Evolutionary conservation across 2,888 invertebrate species (phyloP), one percentile per base, ranked within the genome.

Genomic region (Apodemia duryi): DNA sequence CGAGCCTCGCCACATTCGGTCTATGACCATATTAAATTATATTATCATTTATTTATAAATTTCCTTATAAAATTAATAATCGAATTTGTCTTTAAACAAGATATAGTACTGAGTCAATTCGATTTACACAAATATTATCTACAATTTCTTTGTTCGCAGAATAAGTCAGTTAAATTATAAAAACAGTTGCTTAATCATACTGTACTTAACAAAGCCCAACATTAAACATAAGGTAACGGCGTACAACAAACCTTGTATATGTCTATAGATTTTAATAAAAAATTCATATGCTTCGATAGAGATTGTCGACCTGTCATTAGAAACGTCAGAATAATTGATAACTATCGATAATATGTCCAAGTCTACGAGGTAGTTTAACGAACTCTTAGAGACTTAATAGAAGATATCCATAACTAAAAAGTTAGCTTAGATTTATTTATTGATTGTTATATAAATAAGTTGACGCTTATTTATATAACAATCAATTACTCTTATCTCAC

Each of bases 1-100:
- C 74, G 73, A 77, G 76, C 76, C 74, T 76, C 83, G 84, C 84
- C 84, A 76, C 76, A 64, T 29, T 54, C 29, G 29, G 11, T 54
- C 28, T 49, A 29, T 7, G 28, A 54, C 1, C 29, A 54, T 29
- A 11, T 54, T 54, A 54, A 54, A 54, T 49, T n/a, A 49, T 49
- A 49, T 21, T 21, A 21, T 6, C 13, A 49, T 49, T 1, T 49
- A n/a, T 46, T 11, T 46, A 13, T 13, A 13, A 46, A 46, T 13
- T 46, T 49, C 5, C n/a, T 2, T 3, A 6, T n/a, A 49, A 49
- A 49, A 49, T 49, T n/a, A 49, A 49, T 49, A 49, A 13, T 38
- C 11, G 2, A 43, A 43, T 43, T 43, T 43, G 11, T 43, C 13
- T 43, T 10, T 13, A 11, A 43, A 10, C 10, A 5, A 43, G 13